Evolutionary conservation across 2,888 invertebrate species (phyloP).

Genomic region (Stratiomys singularior): DNA sequence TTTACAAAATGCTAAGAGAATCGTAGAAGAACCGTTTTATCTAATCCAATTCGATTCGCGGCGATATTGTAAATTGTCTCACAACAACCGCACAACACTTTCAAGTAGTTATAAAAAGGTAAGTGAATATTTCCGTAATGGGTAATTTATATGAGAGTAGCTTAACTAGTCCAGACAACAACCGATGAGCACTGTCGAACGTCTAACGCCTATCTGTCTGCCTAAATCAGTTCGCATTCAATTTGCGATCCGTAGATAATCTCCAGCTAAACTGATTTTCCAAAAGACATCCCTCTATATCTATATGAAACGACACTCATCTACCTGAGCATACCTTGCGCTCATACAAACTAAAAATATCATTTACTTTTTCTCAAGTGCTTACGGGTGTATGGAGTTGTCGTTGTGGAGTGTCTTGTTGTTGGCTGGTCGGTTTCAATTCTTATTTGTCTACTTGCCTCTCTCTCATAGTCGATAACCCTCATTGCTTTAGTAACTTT

Average conservation of each 20-base stretch:
- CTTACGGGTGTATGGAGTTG: constrained; percentile 28
- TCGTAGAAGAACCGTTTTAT: background rate
- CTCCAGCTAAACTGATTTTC: constrained; percentile 43
- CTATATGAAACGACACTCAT: constrained; percentile 35
- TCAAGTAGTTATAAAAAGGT: background rate
- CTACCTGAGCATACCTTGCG: constrained; percentile 44
- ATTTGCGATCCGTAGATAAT: constrained; percentile 37
- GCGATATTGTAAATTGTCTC: background rate
- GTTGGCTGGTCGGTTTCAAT: background rate
- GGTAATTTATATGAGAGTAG: background rate
- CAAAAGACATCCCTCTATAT: constrained; percentile 35
- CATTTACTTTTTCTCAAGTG: constrained; percentile 44
- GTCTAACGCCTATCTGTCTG: constrained; percentile 67
- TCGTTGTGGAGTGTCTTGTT: background rate
- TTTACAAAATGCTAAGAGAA: too few species aligned
- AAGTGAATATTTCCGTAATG: background rate
- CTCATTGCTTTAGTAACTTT: constrained; percentile 8
- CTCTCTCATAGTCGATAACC: background rate
- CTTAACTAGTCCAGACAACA: constrained; percentile 61
- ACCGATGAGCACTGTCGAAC: constrained; percentile 67
- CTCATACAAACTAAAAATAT: constrained; percentile 44
- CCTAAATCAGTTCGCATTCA: constrained; percentile 61
- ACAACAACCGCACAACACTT: constrained; percentile 1
- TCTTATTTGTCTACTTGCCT: constrained; percentile 9
- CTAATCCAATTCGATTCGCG: constrained; percentile 3